phyloP scores from a whole-genome alignment of 2,797 vertebrate genomes.

The Morus bassanus region DNA sequence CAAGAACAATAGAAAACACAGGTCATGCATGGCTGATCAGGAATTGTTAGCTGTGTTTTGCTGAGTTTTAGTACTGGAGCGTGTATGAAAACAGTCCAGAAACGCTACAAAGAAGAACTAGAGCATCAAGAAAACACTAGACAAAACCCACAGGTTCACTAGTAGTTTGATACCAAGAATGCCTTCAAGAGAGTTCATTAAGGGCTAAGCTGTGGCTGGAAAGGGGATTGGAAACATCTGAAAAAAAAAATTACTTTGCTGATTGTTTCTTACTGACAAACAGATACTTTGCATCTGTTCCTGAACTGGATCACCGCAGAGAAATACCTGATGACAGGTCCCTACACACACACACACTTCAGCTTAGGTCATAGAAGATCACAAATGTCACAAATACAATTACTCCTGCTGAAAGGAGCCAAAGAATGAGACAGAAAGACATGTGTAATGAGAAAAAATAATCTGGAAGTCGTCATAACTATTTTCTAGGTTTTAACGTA shows the following conservation, averaged over 20 bases:
- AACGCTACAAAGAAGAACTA: not conserved
- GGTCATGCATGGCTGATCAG: not conserved
- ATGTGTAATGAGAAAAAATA: not conserved
- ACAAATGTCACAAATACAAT: not conserved
- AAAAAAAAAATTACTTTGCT: not conserved
- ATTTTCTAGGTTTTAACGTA: not conserved
- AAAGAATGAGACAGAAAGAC: not conserved
- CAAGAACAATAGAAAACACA: conserved; percentile 15
- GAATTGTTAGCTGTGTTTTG: not conserved
- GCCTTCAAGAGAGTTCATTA: not conserved
- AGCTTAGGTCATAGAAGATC: not conserved
- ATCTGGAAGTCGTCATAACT: not conserved
- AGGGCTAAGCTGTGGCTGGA: not conserved
- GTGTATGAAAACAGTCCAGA: not conserved
- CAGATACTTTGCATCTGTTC: not conserved
- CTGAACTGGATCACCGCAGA: not conserved
- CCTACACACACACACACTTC: not conserved
- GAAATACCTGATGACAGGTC: not conserved
- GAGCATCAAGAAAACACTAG: not conserved
- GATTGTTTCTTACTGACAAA: not conserved
- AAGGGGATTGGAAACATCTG: not conserved
- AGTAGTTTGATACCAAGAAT: not conserved
- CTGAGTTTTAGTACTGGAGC: not conserved
- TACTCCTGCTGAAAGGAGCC: not conserved
- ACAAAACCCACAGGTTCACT: not conserved